Conservation (phyloP, 2,113 vertebrate genomes). For the Carettochelys insculpta region DNA sequence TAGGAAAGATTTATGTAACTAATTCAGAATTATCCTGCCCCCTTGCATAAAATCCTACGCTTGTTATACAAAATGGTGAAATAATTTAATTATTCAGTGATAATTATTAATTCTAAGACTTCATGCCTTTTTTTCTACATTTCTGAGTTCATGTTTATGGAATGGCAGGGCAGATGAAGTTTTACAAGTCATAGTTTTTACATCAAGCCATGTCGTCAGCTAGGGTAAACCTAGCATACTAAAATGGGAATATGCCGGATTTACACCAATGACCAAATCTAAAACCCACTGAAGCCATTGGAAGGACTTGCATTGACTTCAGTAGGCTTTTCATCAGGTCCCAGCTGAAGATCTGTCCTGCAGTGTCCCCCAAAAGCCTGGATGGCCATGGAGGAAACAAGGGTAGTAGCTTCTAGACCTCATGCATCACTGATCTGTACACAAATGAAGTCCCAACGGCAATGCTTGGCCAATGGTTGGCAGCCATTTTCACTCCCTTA, state of each 20-base stretch:
- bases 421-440: rapidly evolving
- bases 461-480: too few species aligned
- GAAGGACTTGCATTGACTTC: background rate
- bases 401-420: rapidly evolving
- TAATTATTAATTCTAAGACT: background rate
- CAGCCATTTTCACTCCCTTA: background rate
- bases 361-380: background rate
- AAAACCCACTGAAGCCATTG: background rate
- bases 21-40: conserved; percentile 57
- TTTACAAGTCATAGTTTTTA: background rate
- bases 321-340: background rate
- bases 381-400: background rate
- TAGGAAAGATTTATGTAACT: conserved; percentile 68
- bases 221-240: conserved; percentile 15
- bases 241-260: background rate
- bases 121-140: background rate
- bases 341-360: background rate
- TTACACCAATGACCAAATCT: background rate
- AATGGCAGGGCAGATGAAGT: background rate
- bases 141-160: background rate
- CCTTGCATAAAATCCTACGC: too few species aligned
- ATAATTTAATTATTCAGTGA: conserved; percentile 11
- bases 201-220: background rate
- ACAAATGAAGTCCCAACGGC: background rate
- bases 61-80: conserved; percentile 38